Conservation (phyloP, 2,113 vertebrate species). For the Bujurquina vittata region DNA sequence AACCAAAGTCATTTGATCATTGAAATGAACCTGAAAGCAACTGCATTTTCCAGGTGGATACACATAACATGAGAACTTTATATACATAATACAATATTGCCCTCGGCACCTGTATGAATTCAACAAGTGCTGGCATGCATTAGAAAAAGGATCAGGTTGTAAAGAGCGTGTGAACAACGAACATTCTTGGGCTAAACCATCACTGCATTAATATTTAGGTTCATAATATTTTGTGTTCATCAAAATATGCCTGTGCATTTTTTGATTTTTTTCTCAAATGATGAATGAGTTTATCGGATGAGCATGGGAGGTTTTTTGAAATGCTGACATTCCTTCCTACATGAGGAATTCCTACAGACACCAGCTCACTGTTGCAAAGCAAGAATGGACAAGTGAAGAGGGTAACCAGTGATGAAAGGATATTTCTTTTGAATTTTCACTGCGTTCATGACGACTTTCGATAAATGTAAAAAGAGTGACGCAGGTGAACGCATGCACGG, state of each 20-base stretch:
- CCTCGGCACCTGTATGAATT: not conserved
- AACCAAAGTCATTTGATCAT: not conserved
- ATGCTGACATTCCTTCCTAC: not conserved
- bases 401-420: not conserved
- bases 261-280: not conserved
- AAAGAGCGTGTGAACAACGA: not conserved
- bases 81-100: not conserved
- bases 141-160: not conserved
- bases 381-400: conserved; percentile 21
- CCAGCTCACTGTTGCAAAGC: not conserved
- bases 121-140: not conserved
- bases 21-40: too few species aligned
- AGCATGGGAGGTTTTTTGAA: not conserved
- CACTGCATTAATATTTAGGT: too few species aligned
- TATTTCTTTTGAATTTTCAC: not conserved
- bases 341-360: not conserved
- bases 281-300: not conserved
- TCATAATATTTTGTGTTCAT: not conserved
- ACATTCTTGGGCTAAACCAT: not conserved
- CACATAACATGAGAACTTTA: too few species aligned
- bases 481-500: not conserved
- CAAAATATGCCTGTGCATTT: not conserved
- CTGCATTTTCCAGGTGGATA: too few species aligned
- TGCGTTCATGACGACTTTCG: not conserved
- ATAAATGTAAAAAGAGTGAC: conserved; percentile 1